phyloP scores from a whole-genome alignment of 2,888 invertebrate genomes.

The Endotricha flammealis region DNA sequence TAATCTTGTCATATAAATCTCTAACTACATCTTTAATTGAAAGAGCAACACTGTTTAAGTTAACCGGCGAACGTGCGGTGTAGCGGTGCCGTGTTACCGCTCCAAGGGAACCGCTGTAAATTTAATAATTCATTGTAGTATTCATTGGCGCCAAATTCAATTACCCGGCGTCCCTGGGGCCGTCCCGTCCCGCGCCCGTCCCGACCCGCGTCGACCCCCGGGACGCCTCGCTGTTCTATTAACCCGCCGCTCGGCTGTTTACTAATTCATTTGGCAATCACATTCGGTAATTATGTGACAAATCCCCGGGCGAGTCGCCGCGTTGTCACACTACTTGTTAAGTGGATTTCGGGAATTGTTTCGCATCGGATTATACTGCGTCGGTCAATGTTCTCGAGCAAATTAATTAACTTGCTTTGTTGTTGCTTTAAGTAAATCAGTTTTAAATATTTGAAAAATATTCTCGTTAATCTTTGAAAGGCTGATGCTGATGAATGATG shows the following conservation, averaged over 20 bases:
- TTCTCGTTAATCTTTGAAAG: too few species aligned
- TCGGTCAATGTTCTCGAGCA: background rate
- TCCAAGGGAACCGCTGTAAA: conserved; percentile 44
- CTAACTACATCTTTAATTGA: too few species aligned
- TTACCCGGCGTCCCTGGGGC: conserved; percentile 48
- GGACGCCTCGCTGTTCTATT: conserved; percentile 42
- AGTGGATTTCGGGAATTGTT: conserved; percentile 30
- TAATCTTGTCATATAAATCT: too few species aligned
- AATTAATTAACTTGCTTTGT: background rate
- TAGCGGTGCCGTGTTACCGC: too few species aligned
- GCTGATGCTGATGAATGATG: too few species aligned
- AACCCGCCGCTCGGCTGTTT: conserved; percentile 51
- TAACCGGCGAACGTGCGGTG: too few species aligned
- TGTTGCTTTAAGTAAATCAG: too few species aligned
- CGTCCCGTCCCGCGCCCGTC: conserved; percentile 16
- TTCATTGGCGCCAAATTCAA: conserved; percentile 74
- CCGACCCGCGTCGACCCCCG: conserved; percentile 26
- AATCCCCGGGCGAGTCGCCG: conserved; percentile 36
- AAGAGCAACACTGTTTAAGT: too few species aligned
- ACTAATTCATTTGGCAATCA: conserved; percentile 72
- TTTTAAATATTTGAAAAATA: too few species aligned
- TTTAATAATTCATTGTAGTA: conserved; percentile 75
- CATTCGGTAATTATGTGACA: conserved; percentile 69
- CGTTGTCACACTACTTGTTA: conserved; percentile 31
- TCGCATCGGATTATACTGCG: background rate